phyloP scores from a whole-genome alignment of 2,888 invertebrate genomes.

The Apamea sordens region DNA sequence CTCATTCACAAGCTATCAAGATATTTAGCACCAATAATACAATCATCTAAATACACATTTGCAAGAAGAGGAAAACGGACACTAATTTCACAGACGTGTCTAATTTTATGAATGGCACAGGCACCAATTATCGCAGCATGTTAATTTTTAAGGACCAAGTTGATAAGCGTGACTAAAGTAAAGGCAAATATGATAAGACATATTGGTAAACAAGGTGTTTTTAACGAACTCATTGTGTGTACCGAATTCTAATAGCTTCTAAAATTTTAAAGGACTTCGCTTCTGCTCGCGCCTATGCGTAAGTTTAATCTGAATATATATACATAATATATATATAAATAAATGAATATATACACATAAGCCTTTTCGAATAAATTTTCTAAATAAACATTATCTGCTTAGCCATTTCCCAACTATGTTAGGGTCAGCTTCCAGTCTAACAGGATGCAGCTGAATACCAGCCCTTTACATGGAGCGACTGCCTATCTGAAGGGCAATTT shows the following conservation, averaged over 20 bases:
- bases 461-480: too few relatives aligned
- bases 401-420: too few relatives aligned
- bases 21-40: conserved; percentile 1
- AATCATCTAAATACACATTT: conserved; percentile 5
- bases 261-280: not conserved
- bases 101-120: conserved; percentile 39
- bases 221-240: conserved; percentile 4
- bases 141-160: conserved; percentile 24
- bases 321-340: too few relatives aligned
- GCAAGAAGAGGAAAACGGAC: not conserved
- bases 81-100: conserved; percentile 39
- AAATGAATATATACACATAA: too few relatives aligned
- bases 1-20: not conserved
- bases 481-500: too few relatives aligned
- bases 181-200: conserved; percentile 17
- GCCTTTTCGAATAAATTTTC: too few relatives aligned
- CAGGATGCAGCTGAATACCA: too few relatives aligned
- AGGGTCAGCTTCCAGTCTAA: too few relatives aligned
- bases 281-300: too few relatives aligned
- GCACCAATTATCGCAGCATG: conserved; percentile 18
- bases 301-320: too few relatives aligned
- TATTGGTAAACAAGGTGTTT: conserved; percentile 14
- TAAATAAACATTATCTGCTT: too few relatives aligned
- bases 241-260: not conserved
- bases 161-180: conserved; percentile 43